These are phyloP conservation scores for Machimus rusticus DNA, from an alignment of 2,888 invertebrate genomes.

Conservation along the genomic window DNA sequence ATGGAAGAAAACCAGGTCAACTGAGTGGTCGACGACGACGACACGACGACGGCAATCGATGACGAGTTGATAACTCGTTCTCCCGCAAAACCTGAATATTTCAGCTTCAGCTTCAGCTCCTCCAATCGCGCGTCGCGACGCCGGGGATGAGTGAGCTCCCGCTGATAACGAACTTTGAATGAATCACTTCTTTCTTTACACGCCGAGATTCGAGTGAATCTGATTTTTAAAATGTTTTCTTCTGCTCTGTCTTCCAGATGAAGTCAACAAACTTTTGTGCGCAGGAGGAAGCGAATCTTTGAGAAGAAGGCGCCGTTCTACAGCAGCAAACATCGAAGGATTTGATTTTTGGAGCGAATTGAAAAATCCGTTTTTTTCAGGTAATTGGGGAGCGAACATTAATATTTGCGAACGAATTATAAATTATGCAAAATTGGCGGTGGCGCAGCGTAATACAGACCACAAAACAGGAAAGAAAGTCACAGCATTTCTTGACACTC, in stretches of 20 bases:
- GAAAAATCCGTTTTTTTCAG: neutral
- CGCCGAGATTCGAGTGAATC: neutral
- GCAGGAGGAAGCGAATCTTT: neutral
- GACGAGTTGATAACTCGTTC: slow-evolving; percentile 6
- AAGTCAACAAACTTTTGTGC: slow-evolving; percentile 11
- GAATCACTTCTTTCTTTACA: slow-evolving; percentile 1
- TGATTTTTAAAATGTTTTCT: neutral
- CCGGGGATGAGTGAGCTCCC: neutral
- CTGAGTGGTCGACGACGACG: neutral
- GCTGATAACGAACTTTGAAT: neutral
- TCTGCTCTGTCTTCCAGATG: slow-evolving; percentile 5
- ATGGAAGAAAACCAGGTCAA: slow-evolving; percentile 13
- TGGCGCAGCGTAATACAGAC: neutral
- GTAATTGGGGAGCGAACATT: neutral
- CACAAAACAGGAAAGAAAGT: neutral
- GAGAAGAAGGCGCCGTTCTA: neutral
- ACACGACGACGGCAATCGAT: neutral
- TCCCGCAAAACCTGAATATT: neutral
- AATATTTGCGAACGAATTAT: neutral
- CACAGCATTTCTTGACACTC: neutral
- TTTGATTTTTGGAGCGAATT: neutral
- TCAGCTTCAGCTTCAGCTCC: neutral
- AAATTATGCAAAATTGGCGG: neutral
- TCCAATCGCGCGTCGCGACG: neutral
- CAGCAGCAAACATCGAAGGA: neutral